Evolutionary conservation across 2,113 vertebrate genomes (phyloP).

Genomic region (Mus pahari): DNA sequence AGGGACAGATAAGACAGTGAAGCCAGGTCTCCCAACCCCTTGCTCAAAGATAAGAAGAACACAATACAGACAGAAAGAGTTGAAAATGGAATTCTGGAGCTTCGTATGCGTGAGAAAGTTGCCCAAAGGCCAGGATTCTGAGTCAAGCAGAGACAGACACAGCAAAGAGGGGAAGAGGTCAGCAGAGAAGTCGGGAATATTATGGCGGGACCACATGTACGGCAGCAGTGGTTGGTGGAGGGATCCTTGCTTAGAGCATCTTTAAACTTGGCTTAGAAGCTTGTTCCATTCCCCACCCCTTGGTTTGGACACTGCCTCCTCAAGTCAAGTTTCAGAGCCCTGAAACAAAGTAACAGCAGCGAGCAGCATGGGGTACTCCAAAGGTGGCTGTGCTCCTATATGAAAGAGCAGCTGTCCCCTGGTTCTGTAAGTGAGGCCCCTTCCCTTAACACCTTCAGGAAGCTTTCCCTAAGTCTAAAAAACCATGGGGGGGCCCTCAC

Average conservation of each 20-base stretch:
- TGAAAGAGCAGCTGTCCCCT: neutral
- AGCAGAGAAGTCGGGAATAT: neutral
- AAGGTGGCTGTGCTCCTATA: neutral
- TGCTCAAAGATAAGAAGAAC: neutral
- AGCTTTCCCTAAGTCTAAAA: neutral
- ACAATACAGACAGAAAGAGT: neutral
- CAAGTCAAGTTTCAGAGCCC: neutral
- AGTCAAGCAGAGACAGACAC: neutral
- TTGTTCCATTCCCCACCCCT: neutral
- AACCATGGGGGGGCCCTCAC: accelerated
- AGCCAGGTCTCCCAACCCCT: neutral
- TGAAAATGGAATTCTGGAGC: neutral
- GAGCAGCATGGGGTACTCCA: neutral
- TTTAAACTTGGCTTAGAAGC: neutral
- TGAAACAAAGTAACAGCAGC: neutral
- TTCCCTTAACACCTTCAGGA: neutral
- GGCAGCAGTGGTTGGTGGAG: neutral
- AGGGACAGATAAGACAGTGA: neutral
- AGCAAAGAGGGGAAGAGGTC: neutral
- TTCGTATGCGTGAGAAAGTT: neutral
- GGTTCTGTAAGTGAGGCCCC: neutral
- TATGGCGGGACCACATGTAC: neutral
- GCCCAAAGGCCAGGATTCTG: neutral
- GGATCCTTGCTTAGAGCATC: neutral
- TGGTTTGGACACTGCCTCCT: neutral